Percentiles rank a stretch among this genome's conserved stretches.
Evolutionary conservation across 2,113 vertebrate genomes (phyloP).

Genomic region (Oophaga pumilio): DNA sequence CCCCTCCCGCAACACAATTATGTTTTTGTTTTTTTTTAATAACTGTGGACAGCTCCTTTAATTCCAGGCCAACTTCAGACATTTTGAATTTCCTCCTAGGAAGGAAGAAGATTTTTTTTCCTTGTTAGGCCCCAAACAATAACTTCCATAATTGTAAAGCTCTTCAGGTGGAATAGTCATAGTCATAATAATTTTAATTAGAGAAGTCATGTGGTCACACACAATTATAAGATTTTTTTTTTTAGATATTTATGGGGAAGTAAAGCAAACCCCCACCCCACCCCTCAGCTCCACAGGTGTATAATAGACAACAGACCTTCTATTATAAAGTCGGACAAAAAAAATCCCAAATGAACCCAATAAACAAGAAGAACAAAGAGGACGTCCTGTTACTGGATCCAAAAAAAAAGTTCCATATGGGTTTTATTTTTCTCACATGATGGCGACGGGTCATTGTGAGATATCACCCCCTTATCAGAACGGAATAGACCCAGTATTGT

Average conservation of each 20-base stretch:
- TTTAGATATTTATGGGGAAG: conserved; percentile 21
- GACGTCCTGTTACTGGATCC: not conserved
- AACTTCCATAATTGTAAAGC: conserved; percentile 3
- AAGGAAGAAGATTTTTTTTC: too few relatives aligned
- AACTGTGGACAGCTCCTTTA: too few relatives aligned
- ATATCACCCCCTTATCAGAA: conserved; percentile 4
- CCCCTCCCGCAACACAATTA: too few relatives aligned
- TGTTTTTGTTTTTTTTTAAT: too few relatives aligned
- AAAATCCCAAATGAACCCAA: conserved; percentile 25
- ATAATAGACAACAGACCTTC: conserved; percentile 24
- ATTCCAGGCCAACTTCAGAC: too few relatives aligned
- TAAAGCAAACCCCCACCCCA: not conserved
- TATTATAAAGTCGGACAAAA: not conserved
- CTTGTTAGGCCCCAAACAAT: not conserved
- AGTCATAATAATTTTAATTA: not conserved
- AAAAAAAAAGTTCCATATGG: not conserved
- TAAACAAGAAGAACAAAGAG: conserved; percentile 10
- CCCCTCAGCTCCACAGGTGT: not conserved
- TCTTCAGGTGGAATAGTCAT: not conserved
- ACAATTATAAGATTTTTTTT: not conserved
- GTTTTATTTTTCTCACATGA: conserved; percentile 24
- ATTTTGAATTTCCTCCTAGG: conserved; percentile 7
- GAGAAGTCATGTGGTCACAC: not conserved
- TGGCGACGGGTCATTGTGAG: conserved; percentile 15
- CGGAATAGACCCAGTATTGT: not conserved